Evolutionary conservation across 2,888 invertebrate species (phyloP), one percentile per base, ranked within the genome.

Genomic region (Drosophila ustulata): DNA sequence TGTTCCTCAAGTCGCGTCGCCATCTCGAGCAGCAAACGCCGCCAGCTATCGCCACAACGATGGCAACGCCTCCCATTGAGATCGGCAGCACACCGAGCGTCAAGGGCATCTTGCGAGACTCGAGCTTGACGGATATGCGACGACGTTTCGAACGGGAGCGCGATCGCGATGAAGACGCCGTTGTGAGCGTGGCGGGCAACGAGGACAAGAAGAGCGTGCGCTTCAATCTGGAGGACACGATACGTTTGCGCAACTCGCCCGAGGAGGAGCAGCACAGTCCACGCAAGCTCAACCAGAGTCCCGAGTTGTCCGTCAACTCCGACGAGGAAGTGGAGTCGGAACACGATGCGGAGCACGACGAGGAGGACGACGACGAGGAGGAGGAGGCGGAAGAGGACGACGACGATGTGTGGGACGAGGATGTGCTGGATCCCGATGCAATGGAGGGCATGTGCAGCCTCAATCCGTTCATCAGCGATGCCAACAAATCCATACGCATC

Each of bases 131-230:
- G 1, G 92, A 92, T 49, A 91, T 92, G 81, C 86, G 90, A 3
- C 78, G 92, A 5, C 83, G 91, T 3, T 69, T 79, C 7, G 82
- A 78, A 0, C 82, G 39, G 11, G 39, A 41, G 7, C 39, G 39
- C 13, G 39, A 55, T 0, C 55, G 90, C 13, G 86, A 86, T 26
- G 89, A 91, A 9, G 78, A 78, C 0, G 23, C 23, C 7, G 34
- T 0, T 4, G 11, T 7, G 37, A 34, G 9, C 0, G 30, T 13
- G 0, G 18, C n/a, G 5, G 71, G 13, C 0, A 96, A 96, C 0
- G 96, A 96, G 68, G 96, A 96, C 65, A 95, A 95, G 67, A 96
- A 96, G 89, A 96, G 95, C 89, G 96, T 97, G 0, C 93, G 95
- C 7, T 95, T 95, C 78, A 95, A 94, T 90, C 90, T 95, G 61